These are phyloP conservation scores for Melanerpes formicivorus DNA, from an alignment of 2,113 vertebrate genomes.

Conservation along the genomic window DNA sequence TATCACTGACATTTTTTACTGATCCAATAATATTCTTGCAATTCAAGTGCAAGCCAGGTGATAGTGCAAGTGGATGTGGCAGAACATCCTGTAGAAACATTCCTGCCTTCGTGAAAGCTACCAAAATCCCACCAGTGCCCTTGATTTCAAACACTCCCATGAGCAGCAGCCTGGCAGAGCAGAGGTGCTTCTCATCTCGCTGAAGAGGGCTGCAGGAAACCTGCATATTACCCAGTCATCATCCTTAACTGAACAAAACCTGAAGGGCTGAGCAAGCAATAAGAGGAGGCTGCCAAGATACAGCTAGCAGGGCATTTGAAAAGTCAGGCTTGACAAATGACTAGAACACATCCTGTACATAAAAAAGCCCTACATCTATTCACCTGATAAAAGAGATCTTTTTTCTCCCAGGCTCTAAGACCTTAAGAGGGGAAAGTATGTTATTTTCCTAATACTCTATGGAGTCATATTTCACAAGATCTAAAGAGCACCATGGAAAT, in stretches of 20 bases:
- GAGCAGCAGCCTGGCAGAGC: neutral
- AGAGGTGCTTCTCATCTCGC: neutral
- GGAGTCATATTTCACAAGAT: neutral
- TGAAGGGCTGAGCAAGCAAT: conserved; percentile 1
- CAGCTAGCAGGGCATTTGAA: neutral
- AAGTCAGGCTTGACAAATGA: conserved; percentile 9
- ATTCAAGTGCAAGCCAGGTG: neutral
- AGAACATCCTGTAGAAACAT: neutral
- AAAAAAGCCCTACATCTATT: neutral
- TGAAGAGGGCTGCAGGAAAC: neutral
- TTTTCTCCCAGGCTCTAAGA: neutral
- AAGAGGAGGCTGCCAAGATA: neutral
- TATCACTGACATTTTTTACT: neutral
- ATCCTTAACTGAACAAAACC: neutral
- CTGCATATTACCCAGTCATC: neutral
- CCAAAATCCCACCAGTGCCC: neutral
- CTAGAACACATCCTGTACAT: neutral
- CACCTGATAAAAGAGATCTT: conserved; percentile 24
- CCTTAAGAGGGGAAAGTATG: neutral
- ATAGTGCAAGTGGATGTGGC: neutral
- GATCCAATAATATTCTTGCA: neutral
- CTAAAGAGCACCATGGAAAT: conserved; percentile 28
- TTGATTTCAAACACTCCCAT: neutral
- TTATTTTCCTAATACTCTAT: conserved; percentile 11
- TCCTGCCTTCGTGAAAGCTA: neutral